phyloP scores from a whole-genome alignment of 2,113 vertebrate species.

The Pangasianodon gigas region DNA sequence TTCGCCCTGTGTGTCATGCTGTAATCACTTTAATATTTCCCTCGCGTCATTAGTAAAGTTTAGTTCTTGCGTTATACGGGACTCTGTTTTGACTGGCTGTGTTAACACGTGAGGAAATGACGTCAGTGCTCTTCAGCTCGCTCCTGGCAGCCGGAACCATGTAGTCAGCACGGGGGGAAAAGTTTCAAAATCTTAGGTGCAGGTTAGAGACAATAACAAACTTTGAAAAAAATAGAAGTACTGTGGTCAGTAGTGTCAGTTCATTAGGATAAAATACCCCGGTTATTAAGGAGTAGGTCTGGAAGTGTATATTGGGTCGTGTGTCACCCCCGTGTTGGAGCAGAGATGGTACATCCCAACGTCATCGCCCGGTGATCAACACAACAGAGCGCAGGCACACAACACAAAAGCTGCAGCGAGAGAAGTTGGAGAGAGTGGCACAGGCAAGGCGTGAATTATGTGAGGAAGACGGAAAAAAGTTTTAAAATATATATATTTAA shows the following conservation, averaged over 20 bases:
- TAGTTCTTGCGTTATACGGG: background rate
- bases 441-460: background rate
- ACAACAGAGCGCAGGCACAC: constrained; percentile 19
- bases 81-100: constrained; percentile 17
- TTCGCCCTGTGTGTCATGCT: background rate
- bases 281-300: background rate
- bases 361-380: constrained; percentile 48
- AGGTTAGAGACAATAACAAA: too few relatives aligned
- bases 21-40: background rate
- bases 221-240: background rate
- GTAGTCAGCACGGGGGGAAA: background rate
- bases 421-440: background rate
- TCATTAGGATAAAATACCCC: background rate
- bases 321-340: background rate
- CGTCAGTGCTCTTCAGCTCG: background rate
- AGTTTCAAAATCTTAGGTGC: background rate
- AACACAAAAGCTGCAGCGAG: background rate
- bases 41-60: background rate
- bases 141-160: background rate
- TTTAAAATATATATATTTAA: too few relatives aligned
- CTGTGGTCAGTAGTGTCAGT: background rate
- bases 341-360: constrained; percentile 45
- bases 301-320: background rate
- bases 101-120: constrained; percentile 1
- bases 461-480: background rate